phyloP scores from a whole-genome alignment of 2,888 invertebrate genomes.

The Gastracanthus pulcherrimus region DNA sequence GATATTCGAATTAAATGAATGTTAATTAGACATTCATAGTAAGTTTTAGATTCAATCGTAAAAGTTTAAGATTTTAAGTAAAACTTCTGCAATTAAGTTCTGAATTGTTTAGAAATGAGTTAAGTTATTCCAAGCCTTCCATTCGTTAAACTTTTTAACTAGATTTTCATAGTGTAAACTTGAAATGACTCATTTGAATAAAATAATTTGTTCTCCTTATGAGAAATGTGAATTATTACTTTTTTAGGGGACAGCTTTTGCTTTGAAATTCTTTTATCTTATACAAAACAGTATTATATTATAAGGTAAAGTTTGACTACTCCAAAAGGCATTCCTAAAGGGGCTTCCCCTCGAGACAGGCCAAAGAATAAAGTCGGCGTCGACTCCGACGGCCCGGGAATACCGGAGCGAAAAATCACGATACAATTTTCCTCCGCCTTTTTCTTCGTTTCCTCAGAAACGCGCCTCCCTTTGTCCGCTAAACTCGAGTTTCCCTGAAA shows the following conservation, averaged over 20 bases:
- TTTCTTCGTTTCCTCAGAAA: neutral
- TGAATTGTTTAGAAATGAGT: neutral
- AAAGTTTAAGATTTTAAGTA: neutral
- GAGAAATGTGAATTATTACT: neutral
- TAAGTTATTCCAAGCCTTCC: neutral
- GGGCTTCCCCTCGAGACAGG: neutral
- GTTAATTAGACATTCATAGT: too few species aligned
- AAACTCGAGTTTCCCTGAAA: constrained; percentile 4
- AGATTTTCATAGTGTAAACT: neutral
- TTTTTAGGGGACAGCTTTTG: neutral
- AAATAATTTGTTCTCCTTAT: neutral
- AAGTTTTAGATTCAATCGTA: neutral
- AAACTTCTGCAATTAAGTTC: neutral
- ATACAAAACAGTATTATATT: neutral
- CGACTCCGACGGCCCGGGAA: neutral
- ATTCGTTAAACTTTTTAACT: neutral
- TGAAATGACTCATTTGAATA: neutral
- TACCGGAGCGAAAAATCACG: neutral
- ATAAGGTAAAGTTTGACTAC: neutral
- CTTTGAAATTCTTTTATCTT: too few species aligned
- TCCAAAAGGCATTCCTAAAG: neutral
- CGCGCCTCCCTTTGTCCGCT: neutral
- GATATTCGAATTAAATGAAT: too few species aligned
- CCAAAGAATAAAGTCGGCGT: neutral
- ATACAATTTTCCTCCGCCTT: neutral